These are phyloP conservation scores for Dolichallabes microphthalmus DNA, from an alignment of 2,113 vertebrate genomes.

Conservation along the genomic window DNA sequence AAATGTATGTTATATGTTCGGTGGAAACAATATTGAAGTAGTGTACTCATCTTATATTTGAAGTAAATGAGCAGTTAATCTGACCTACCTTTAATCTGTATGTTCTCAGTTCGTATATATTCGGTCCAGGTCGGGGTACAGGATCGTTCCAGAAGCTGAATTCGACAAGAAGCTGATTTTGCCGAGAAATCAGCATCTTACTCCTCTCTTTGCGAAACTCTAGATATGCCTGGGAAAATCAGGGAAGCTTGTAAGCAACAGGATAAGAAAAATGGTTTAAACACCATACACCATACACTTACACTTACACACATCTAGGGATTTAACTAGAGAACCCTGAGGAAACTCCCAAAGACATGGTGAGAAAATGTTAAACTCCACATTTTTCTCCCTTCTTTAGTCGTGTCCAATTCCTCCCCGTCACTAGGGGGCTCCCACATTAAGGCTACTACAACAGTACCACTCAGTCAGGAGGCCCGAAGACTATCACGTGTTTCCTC, in stretches of 20 bases:
- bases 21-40: neutral
- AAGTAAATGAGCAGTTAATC: neutral
- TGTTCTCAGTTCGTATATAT: slow-evolving; percentile 89
- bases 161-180: slow-evolving; percentile 91
- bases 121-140: slow-evolving; percentile 80
- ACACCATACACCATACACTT: neutral
- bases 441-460: no score
- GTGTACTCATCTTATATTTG: neutral
- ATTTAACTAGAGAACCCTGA: neutral
- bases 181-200: slow-evolving; percentile 86
- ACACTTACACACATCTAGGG: neutral
- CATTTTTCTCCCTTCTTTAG: no score
- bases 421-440: no score
- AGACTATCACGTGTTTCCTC: no score
- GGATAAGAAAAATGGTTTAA: neutral
- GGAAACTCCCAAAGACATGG: neutral
- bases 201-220: slow-evolving; percentile 87
- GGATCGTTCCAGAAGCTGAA: slow-evolving; percentile 99
- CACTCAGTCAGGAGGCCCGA: no score
- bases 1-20: neutral
- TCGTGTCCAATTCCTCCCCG: no score
- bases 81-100: slow-evolving; percentile 84
- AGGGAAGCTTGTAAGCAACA: neutral
- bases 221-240: slow-evolving; percentile 77
- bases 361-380: neutral